These are phyloP conservation scores for Conomelus anceps DNA, from an alignment of 2,888 invertebrate species.

Conservation along the genomic window DNA sequence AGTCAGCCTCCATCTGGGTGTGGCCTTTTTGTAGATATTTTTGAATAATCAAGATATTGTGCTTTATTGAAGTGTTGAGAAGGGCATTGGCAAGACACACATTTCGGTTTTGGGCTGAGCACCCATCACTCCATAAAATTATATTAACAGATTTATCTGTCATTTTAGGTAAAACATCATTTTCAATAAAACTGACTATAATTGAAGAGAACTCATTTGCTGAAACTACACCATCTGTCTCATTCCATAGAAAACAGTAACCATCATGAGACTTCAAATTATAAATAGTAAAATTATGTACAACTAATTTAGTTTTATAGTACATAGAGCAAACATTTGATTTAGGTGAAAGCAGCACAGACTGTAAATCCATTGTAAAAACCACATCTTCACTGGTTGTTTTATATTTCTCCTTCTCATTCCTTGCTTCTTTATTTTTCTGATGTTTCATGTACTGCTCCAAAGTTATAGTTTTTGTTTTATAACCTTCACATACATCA, in stretches of 20 bases:
- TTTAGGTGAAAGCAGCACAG: conserved; percentile 29
- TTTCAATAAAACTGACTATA: not conserved
- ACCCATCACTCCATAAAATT: not conserved
- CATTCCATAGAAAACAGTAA: not conserved
- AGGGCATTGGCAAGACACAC: not conserved
- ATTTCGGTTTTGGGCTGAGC: not conserved
- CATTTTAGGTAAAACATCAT: not conserved
- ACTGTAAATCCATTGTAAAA: conserved; percentile 29
- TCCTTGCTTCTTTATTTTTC: conserved; percentile 12
- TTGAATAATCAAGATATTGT: not conserved
- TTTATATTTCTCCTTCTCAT: conserved; percentile 21
- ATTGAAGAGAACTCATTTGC: not conserved
- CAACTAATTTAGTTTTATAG: conserved; percentile 29
- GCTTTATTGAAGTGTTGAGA: not conserved
- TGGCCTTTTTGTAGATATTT: not conserved
- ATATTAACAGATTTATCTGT: not conserved
- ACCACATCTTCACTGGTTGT: not conserved
- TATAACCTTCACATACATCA: conserved; percentile 17
- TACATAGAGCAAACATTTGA: conserved; percentile 25
- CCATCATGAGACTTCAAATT: conserved; percentile 41
- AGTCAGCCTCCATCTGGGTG: not conserved
- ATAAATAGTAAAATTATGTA: conserved; percentile 36
- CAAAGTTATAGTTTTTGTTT: conserved; percentile 10
- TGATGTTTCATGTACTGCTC: conserved; percentile 16
- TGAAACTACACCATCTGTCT: not conserved